A percentile compares a stretch with the other conserved stretches of the same genome.
These are phyloP conservation scores for Camponotus floridanus DNA, from an alignment of 1,140 invertebrate species.

Conservation along the genomic window DNA sequence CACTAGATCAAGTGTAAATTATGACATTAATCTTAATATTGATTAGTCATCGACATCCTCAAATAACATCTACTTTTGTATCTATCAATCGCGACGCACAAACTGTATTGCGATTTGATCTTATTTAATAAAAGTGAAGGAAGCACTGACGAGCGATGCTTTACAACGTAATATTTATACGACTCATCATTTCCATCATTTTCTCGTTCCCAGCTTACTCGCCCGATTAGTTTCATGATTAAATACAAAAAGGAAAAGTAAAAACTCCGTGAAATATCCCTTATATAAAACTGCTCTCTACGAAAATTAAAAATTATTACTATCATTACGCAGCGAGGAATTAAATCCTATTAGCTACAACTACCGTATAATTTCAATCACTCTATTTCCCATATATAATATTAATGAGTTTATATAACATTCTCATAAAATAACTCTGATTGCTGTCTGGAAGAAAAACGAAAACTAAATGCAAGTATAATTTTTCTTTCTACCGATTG, in stretches of 20 bases:
- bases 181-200: neutral
- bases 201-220: neutral
- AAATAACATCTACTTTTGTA: constrained; percentile 74
- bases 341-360: constrained; percentile 12
- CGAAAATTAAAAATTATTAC: neutral
- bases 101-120: constrained; percentile 55
- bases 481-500: neutral
- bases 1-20: constrained; percentile 76
- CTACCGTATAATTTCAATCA: neutral
- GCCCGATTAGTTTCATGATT: constrained; percentile 14
- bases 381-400: neutral
- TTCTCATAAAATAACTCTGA: neutral
- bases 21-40: constrained; percentile 76
- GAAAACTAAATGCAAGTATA: neutral
- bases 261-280: neutral
- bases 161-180: constrained; percentile 31
- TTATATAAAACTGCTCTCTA: neutral
- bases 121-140: constrained; percentile 77
- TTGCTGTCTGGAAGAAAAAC: neutral
- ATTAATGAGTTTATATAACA: neutral
- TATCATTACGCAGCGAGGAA: neutral
- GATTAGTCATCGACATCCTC: constrained; percentile 74
- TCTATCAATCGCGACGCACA: constrained; percentile 50
- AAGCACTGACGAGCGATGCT: constrained; percentile 8
- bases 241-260: neutral